These are phyloP conservation scores for Serinus canaria DNA, from an alignment of 2,113 vertebrate genomes.

Conservation along the genomic window DNA sequence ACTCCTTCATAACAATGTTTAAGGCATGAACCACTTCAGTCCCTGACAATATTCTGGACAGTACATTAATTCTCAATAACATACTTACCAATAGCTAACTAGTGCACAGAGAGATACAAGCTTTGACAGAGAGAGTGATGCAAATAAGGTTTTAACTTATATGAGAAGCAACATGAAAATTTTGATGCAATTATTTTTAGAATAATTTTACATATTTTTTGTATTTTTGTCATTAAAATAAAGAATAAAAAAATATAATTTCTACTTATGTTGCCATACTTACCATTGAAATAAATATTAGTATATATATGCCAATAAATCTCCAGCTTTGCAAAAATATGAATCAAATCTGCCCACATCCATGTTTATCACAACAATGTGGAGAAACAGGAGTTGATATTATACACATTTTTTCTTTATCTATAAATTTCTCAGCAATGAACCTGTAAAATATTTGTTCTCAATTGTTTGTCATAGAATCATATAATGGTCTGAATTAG, in stretches of 20 bases:
- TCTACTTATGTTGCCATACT: not conserved
- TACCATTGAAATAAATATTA: not conserved
- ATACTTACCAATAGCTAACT: not conserved
- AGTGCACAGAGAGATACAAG: not conserved
- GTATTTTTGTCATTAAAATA: not conserved
- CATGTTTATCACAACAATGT: not conserved
- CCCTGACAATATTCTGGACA: not conserved
- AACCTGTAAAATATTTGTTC: not conserved
- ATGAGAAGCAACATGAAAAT: not conserved
- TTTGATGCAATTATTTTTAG: not conserved
- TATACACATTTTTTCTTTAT: not conserved
- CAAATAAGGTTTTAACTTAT: not conserved
- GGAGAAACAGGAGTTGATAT: not conserved
- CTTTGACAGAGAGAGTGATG: not conserved
- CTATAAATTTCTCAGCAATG: not conserved
- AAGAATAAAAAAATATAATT: not conserved
- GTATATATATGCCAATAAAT: not conserved
- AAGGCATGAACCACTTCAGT: not conserved
- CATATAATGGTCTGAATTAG: not conserved
- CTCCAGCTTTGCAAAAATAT: not conserved
- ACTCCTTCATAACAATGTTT: not conserved
- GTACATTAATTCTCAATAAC: not conserved
- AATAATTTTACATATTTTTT: not conserved
- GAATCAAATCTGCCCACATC: not conserved
- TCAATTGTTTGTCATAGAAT: not conserved